These are phyloP conservation scores for Anisognathus igniventris DNA, from an alignment of 2,797 vertebrate genomes.

Conservation along the genomic window DNA sequence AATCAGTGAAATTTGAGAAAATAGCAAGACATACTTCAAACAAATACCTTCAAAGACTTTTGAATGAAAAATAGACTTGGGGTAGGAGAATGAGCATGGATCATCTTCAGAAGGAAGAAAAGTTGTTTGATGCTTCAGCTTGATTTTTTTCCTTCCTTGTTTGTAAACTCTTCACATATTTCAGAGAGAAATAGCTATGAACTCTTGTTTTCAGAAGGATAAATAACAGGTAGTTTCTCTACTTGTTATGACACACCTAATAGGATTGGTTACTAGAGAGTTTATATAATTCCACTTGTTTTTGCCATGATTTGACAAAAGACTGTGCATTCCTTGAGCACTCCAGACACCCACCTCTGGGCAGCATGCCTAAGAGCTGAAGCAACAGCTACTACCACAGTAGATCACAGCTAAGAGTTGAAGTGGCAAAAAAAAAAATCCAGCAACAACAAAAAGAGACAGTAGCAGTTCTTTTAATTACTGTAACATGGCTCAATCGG, in stretches of 20 bases:
- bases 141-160: not conserved
- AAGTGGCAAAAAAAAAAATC: not conserved
- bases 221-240: not conserved
- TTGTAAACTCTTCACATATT: not conserved
- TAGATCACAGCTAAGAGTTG: not conserved
- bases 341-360: not conserved
- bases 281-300: not conserved
- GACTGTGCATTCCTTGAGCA: not conserved
- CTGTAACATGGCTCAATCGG: not conserved
- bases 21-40: not conserved
- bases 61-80: not conserved
- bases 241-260: not conserved
- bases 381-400: not conserved
- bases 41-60: not conserved
- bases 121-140: not conserved
- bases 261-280: not conserved
- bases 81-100: not conserved
- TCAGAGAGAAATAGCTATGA: not conserved
- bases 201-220: not conserved
- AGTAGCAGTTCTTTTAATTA: not conserved
- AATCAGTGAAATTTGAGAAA: not conserved
- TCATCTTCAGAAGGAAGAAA: not conserved
- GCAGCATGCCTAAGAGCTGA: not conserved
- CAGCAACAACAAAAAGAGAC: not conserved
- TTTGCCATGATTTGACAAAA: slow-evolving; percentile 1